Percentiles rank a stretch among this genome's conserved stretches.
Evolutionary conservation across 2,888 invertebrate genomes (phyloP).

Genomic region (Lymantria monacha): DNA sequence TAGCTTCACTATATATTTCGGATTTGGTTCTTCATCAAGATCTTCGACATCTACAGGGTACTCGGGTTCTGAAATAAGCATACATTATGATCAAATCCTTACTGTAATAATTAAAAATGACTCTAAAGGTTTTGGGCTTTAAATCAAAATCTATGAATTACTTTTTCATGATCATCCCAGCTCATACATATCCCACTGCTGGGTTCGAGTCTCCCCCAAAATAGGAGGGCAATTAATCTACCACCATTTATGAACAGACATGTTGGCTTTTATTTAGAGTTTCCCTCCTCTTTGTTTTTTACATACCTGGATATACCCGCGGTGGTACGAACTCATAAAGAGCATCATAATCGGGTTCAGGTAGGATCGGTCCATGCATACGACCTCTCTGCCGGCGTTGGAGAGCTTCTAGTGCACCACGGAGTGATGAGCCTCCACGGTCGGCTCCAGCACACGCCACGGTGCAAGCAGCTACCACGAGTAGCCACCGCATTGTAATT

Average conservation of each 20-base stretch:
- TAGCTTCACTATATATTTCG: constrained; percentile 65
- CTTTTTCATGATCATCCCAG: too few relatives aligned
- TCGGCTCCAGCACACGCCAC: constrained; percentile 49
- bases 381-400: constrained; percentile 76
- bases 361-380: constrained; percentile 48
- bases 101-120: too few relatives aligned
- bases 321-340: constrained; percentile 70
- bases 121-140: too few relatives aligned
- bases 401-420: constrained; percentile 77
- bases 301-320: constrained; percentile 61
- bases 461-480: constrained; percentile 45
- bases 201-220: too few relatives aligned
- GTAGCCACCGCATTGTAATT: constrained; percentile 59
- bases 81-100: too few relatives aligned
- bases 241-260: too few relatives aligned
- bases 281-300: background rate
- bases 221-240: too few relatives aligned
- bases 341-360: constrained; percentile 62
- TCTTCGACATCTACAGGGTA: constrained; percentile 64
- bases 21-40: constrained; percentile 55
- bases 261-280: too few relatives aligned
- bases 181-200: too few relatives aligned
- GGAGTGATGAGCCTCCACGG: constrained; percentile 69
- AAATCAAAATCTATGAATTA: too few relatives aligned
- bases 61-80: constrained; percentile 57